Evolutionary conservation across 2,113 vertebrate species (phyloP).

Genomic region (Trinectes maculatus): DNA sequence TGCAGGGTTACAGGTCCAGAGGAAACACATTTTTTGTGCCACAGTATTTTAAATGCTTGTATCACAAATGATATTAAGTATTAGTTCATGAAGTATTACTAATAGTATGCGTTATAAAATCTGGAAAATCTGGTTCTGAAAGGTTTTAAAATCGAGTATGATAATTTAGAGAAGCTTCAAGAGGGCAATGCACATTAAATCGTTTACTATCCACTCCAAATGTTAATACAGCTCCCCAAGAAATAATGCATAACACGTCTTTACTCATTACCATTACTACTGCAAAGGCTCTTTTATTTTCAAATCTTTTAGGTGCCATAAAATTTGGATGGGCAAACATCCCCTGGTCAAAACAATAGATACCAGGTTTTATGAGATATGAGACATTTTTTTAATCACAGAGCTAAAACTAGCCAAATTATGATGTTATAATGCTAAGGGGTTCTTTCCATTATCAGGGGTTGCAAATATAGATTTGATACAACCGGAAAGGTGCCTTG

Average conservation of each 20-base stretch:
- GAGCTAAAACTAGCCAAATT: neutral
- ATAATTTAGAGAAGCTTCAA: neutral
- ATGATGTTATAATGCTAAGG: neutral
- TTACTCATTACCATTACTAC: neutral
- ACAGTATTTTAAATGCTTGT: neutral
- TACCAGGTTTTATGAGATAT: conserved; percentile 2
- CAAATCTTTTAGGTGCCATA: neutral
- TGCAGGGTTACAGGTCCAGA: neutral
- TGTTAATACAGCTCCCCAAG: neutral
- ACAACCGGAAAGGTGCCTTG: conserved; percentile 27
- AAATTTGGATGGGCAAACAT: neutral
- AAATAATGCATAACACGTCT: neutral
- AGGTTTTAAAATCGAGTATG: neutral
- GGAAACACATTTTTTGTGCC: neutral
- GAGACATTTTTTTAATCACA: neutral
- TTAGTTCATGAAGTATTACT: too few relatives aligned
- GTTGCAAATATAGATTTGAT: conserved; percentile 34
- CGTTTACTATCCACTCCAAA: neutral
- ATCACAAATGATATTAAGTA: neutral
- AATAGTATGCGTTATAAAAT: neutral
- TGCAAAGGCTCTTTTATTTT: neutral
- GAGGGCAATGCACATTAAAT: neutral
- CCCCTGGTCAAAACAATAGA: neutral
- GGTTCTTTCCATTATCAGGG: conserved; percentile 13
- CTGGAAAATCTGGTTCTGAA: neutral